A percentile compares a stretch with the other conserved stretches of the same genome.
Conservation (phyloP, 2,113 vertebrate species). For the Zosterops pallidus region DNA sequence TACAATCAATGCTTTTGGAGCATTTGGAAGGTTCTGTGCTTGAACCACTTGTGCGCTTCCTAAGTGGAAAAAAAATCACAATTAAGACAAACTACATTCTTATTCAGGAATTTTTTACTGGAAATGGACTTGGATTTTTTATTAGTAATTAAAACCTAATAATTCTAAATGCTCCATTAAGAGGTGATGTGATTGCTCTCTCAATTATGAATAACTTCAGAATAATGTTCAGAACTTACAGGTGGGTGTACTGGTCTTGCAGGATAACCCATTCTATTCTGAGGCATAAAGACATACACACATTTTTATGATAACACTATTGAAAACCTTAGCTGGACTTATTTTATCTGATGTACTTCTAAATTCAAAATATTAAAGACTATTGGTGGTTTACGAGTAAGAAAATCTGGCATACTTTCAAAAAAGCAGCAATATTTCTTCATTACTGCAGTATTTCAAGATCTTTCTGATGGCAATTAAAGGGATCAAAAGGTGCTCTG, state of each 20-base stretch:
- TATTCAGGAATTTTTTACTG: background rate
- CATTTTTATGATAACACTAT: background rate
- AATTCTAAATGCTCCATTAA: background rate
- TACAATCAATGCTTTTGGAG: slow-evolving; percentile 92
- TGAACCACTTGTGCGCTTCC: slow-evolving; percentile 89
- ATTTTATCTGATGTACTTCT: background rate
- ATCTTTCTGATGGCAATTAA: background rate
- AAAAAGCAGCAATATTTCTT: background rate
- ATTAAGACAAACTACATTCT: background rate
- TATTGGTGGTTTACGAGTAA: background rate
- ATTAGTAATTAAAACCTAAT: background rate
- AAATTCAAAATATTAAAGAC: background rate
- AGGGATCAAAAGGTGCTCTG: background rate
- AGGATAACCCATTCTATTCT: background rate
- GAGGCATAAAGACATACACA: background rate
- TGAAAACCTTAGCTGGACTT: background rate
- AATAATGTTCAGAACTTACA: background rate
- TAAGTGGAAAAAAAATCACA: slow-evolving; percentile 14
- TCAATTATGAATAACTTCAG: background rate
- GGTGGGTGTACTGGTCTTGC: background rate
- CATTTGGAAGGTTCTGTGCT: slow-evolving; percentile 82
- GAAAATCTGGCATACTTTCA: background rate
- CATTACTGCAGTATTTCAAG: background rate
- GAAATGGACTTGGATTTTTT: background rate
- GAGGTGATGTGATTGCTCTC: background rate